phyloP scores from a whole-genome alignment of 2,797 vertebrate species.

The Acanthiza pusilla region DNA sequence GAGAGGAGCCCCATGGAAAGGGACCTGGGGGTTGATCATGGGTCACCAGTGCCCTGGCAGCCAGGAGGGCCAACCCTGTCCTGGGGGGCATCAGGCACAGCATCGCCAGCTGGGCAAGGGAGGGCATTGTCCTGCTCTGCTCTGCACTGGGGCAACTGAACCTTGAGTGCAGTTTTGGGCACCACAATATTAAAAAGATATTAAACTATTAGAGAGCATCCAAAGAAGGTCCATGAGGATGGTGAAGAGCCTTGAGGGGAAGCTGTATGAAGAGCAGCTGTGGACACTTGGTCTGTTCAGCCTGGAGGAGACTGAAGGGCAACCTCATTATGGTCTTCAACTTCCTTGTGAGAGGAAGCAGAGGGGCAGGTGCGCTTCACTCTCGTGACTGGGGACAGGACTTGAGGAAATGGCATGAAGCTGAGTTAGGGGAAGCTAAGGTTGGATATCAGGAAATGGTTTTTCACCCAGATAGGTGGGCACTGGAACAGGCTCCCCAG shows the following conservation, averaged over 20 bases:
- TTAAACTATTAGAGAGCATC: neutral
- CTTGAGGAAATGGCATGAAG: neutral
- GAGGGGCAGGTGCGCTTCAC: neutral
- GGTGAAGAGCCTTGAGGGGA: neutral
- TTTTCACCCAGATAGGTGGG: neutral
- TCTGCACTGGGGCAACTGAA: fast-evolving
- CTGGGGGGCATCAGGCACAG: neutral
- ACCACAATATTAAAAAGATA: neutral
- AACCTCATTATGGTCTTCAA: neutral
- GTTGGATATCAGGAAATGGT: neutral
- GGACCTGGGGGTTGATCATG: fast-evolving
- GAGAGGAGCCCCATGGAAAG: neutral
- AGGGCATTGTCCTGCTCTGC: neutral
- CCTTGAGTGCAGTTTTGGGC: neutral
- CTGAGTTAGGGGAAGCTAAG: neutral
- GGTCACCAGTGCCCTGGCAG: neutral
- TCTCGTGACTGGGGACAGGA: neutral
- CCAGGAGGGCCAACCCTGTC: fast-evolving
- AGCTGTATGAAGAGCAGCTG: neutral
- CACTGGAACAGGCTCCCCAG: neutral
- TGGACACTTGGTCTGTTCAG: neutral
- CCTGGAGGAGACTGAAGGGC: neutral
- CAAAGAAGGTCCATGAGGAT: neutral
- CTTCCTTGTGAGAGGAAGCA: neutral
- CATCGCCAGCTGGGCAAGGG: fast-evolving